Percentiles rank a stretch among this genome's conserved stretches.
These are phyloP conservation scores for Meghimatium bilineatum DNA, from an alignment of 2,888 invertebrate genomes.

Conservation along the genomic window DNA sequence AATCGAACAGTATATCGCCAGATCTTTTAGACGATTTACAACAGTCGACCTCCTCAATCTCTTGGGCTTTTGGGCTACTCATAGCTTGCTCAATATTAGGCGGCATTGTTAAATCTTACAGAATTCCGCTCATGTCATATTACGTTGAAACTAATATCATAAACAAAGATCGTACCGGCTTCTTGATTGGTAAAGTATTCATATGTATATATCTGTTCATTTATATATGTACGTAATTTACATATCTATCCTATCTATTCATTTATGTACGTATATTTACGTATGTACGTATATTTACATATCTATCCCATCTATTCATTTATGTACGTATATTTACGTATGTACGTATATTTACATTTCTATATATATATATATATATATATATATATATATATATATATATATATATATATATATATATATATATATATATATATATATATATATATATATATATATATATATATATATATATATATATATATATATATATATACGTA, in stretches of 20 bases:
- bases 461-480: not conserved
- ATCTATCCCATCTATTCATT: not conserved
- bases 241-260: not conserved
- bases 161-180: slow-evolving; percentile 15
- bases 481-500: not conserved
- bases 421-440: no score
- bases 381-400: slow-evolving; percentile 1
- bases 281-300: not conserved
- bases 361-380: not conserved
- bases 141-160: slow-evolving; percentile 38
- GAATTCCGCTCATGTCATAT: slow-evolving; percentile 33
- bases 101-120: slow-evolving; percentile 35
- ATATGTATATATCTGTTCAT: not conserved
- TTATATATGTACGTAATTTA: not conserved
- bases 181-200: slow-evolving; percentile 15
- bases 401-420: not conserved
- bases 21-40: not conserved
- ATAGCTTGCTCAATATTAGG: not conserved
- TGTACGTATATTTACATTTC: not conserved
- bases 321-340: not conserved
- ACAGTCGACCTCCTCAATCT: not conserved
- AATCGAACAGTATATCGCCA: not conserved
- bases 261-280: not conserved
- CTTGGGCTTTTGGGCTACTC: slow-evolving; percentile 32
- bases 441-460: no score